Percentiles rank a stretch among this genome's conserved stretches.
Evolutionary conservation across 2,113 vertebrate species (phyloP).

Genomic region (Morone chrysops): DNA sequence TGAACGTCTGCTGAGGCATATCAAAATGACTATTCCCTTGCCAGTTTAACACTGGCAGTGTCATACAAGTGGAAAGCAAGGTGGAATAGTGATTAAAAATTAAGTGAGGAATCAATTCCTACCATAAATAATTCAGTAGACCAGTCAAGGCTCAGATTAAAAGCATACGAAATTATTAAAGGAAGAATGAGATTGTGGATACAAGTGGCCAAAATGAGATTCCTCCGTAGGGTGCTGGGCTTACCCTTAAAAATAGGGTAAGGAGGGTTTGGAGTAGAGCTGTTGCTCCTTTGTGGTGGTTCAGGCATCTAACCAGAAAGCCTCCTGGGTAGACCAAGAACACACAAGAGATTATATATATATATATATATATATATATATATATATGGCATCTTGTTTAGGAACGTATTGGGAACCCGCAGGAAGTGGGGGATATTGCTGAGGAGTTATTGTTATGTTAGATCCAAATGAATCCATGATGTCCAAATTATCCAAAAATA

Average conservation of each 20-base stretch:
- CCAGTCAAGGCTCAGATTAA: conserved; percentile 31
- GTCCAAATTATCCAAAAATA: no score
- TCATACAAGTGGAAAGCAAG: conserved; percentile 11
- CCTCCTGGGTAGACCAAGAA: background rate
- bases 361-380: no score
- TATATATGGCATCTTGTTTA: no score
- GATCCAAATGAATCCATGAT: no score
- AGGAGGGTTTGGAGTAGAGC: background rate
- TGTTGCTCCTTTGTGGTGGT: background rate
- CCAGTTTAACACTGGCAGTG: conserved; percentile 16
- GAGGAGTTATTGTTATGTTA: no score
- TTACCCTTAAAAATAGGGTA: no score
- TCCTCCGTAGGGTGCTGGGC: background rate
- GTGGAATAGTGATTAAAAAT: conserved; percentile 46
- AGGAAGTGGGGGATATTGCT: no score
- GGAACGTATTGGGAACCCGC: no score
- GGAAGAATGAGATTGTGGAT: background rate
- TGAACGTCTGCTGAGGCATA: conserved; percentile 7
- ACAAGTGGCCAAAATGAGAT: background rate
- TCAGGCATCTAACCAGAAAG: background rate
- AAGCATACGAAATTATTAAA: conserved; percentile 22
- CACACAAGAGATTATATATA: no score
- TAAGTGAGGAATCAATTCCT: conserved; percentile 37
- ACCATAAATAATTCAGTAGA: conserved; percentile 37
- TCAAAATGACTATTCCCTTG: background rate